Evolutionary conservation across 1,140 invertebrate genomes (phyloP).

Genomic region (Eumeta japonica): DNA sequence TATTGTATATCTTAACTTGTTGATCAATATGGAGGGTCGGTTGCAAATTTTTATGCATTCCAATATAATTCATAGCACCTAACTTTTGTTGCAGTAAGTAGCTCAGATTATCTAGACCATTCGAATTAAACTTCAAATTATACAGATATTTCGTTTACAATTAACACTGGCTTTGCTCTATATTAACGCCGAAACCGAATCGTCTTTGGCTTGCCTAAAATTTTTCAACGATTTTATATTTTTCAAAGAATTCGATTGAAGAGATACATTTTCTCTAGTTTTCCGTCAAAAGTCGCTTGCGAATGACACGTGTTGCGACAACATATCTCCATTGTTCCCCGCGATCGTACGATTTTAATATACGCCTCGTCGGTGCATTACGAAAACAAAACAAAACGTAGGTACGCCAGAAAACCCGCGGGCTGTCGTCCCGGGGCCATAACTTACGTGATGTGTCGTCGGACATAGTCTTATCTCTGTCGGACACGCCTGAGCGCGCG

Average conservation of each 20-base stretch:
- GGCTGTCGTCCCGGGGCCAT: slow-evolving; percentile 10
- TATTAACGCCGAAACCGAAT: not conserved
- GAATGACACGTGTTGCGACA: not conserved
- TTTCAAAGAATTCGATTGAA: not conserved
- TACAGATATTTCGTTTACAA: not conserved
- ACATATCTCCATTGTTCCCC: not conserved
- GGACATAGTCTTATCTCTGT: slow-evolving; percentile 21
- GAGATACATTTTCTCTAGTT: not conserved
- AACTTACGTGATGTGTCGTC: slow-evolving; percentile 14
- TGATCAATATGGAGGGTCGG: too few species aligned
- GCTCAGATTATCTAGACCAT: not conserved
- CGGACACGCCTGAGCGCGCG: slow-evolving; percentile 7
- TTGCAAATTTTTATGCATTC: too few species aligned
- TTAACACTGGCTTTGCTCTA: slow-evolving; percentile 1
- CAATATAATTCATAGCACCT: too few species aligned
- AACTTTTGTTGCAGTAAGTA: too few species aligned
- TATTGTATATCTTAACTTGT: too few species aligned
- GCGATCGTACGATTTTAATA: too few species aligned
- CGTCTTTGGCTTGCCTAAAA: not conserved
- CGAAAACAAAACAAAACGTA: not conserved
- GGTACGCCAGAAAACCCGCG: not conserved
- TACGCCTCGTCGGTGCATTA: too few species aligned
- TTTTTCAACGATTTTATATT: not conserved
- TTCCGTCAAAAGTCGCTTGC: not conserved
- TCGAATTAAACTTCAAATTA: not conserved